These are phyloP conservation scores for Kryptolebias marmoratus DNA, from an alignment of 2,113 vertebrate genomes.

Conservation along the genomic window DNA sequence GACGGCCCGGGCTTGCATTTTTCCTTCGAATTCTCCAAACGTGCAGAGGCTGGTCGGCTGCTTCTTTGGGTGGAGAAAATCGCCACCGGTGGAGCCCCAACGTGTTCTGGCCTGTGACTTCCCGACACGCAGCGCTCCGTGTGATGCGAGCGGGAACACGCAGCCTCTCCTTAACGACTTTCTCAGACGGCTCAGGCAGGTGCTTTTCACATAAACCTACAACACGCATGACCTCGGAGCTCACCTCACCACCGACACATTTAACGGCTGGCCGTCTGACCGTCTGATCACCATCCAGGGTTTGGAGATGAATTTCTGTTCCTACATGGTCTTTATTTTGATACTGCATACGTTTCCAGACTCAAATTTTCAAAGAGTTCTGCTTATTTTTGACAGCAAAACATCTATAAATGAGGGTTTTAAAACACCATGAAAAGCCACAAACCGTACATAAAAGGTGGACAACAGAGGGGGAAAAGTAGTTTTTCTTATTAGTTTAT, in stretches of 20 bases:
- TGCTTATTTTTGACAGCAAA: too few relatives aligned
- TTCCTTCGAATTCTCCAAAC: constrained; percentile 22
- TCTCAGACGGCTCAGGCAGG: constrained; percentile 59
- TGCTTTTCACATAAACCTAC: constrained; percentile 67
- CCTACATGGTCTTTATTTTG: too few relatives aligned
- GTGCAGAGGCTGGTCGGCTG: constrained; percentile 43
- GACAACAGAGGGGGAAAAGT: too few relatives aligned
- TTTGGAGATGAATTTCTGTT: too few relatives aligned
- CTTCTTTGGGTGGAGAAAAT: constrained; percentile 42
- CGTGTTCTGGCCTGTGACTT: constrained; percentile 58
- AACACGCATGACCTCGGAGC: constrained; percentile 10
- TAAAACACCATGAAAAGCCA: too few relatives aligned
- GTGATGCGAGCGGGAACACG: constrained; percentile 47
- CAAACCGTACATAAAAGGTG: too few relatives aligned
- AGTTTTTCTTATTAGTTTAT: too few relatives aligned
- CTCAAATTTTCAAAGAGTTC: too few relatives aligned
- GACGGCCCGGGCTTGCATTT: not conserved
- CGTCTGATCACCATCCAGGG: constrained; percentile 2
- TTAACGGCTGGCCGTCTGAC: constrained; percentile 42
- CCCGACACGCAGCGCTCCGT: constrained; percentile 12
- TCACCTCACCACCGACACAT: constrained; percentile 43
- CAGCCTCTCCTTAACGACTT: constrained; percentile 53
- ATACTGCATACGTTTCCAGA: too few relatives aligned
- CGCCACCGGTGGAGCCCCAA: constrained; percentile 25
- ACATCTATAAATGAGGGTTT: too few relatives aligned